Base-by-base conservation (phyloP, 2,888 invertebrate genomes). In the Hirtodrosophila alboralis region DNA sequence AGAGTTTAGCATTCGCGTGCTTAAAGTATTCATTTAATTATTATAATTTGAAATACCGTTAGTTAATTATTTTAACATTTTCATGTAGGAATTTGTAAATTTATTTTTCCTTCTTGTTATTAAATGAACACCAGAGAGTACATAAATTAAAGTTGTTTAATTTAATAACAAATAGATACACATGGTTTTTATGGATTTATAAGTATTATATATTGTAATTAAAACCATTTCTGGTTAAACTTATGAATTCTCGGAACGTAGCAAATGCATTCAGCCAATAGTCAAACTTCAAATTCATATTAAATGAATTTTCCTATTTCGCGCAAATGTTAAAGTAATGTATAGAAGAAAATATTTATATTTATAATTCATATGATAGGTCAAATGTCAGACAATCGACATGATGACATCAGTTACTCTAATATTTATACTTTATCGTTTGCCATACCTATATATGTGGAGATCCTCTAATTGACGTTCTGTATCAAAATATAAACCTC, bases 61-160 rank as follows among this genome's bases (percentile, higher is more conserved):
- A 7, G 34, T 14, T 4, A 26, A n/a, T 2, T 12, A n/a, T 28
- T 16, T 37, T 14, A 4, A 9, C 13, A 13, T 10, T 36, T 41
- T 44, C 48, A 30, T 54, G 56, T 21, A 21, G 58, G 61, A 53
- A 57, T 68, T 80, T 57, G 41, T 31, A 51, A 34, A 30, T 27
- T 36, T 34, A 30, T 34, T 52, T 30, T 18, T 57, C 49, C 34
- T 8, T 2, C 23, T 23, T 36, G 43, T 45, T 51, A 59, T 59
- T 72, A 52, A 62, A 80, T 77, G 60, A 76, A 76, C 77, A 64
- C 61, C 57, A 41, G 26, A 12, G 8, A 27, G 10, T 13, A 40
- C 21, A 28, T 12, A 23, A 18, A 18, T 18, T 18, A 18, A 3
- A 18, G n/a, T 18, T 18, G 18, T 18, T 18, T 18, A 18, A 18